phyloP scores from a whole-genome alignment of 2,797 vertebrate species.

The Lophotriccus pileatus region DNA sequence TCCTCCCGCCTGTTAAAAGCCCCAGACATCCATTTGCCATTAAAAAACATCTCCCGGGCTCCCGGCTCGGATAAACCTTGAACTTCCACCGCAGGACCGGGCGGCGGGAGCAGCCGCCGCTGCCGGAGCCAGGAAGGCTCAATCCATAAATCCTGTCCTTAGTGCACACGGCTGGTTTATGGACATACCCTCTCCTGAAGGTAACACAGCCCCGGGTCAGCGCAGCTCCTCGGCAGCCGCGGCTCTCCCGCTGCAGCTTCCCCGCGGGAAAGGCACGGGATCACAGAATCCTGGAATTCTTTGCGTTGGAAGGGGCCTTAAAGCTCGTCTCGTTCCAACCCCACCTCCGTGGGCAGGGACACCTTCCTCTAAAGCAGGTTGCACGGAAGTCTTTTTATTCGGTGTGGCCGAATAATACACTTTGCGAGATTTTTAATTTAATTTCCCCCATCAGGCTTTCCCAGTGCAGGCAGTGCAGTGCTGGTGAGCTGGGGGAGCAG shows the following conservation, averaged over 20 bases:
- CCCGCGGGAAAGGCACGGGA: neutral
- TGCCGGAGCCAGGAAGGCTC: constrained; percentile 1
- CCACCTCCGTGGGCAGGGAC: constrained; percentile 12
- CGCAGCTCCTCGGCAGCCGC: constrained; percentile 7
- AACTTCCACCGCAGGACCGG: constrained; percentile 22
- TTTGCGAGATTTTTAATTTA: neutral
- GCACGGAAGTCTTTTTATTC: neutral
- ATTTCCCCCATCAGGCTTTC: neutral
- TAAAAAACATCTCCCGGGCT: neutral
- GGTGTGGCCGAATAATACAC: rapidly evolving
- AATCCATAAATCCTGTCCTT: constrained; percentile 64
- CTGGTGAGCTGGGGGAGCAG: neutral
- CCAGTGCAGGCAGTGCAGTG: rapidly evolving
- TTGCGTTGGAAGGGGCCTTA: neutral
- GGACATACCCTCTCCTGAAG: neutral
- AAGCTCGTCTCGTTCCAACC: neutral
- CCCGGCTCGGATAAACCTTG: constrained; percentile 66
- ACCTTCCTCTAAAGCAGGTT: neutral
- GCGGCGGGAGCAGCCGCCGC: neutral
- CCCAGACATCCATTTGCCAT: constrained; percentile 47
- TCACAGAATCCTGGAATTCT: neutral
- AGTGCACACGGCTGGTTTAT: constrained; percentile 21
- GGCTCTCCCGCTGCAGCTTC: neutral
- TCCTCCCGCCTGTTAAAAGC: neutral
- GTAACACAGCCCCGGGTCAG: constrained; percentile 7